Base-by-base conservation (phyloP, 2,888 invertebrate genomes). In the Alsophila aescularia region DNA sequence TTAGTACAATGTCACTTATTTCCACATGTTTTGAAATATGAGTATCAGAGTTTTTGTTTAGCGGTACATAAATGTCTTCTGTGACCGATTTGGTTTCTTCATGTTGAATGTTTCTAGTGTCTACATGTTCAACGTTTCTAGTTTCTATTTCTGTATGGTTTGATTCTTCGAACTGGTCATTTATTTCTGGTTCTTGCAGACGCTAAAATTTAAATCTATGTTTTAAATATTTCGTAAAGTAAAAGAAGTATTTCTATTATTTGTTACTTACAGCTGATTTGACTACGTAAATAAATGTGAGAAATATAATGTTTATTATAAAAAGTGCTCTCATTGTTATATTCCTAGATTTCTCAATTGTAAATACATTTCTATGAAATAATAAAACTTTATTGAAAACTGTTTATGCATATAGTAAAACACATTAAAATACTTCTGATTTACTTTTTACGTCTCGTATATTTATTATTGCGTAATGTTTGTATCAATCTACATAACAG, bases 141-240 rank as follows among this genome's bases (percentile, higher is more conserved):
- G 36, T 4, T 14, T 55, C 36, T 0, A 21, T 34, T 40, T 60
- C 50, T 0, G 51, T 58, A 18, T 58, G 32, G 7, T 74, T 66
- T 0, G 51, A 52, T 45, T 52, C 34, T 52, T 71, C 70, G 29
- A 72, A 76, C 62, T 83, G 79, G 35, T 83, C 81, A 29, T 77
- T 83, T 53, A 77, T 79, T 73, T 86, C 83, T 37, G 83, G 75
- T 8, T n/a, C 15, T 36, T 71, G 66, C 64, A 84, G 84, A 0
- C 79, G 74, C 85, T 87, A 58, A 62, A 50, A 44, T 21, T 32
- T 41, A 39, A 48, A 39, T 39, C 13, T 12, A 4, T 14, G 10
- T n/a, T 9, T 15, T 14, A 9, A 8, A 14, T 0, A 29, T 29
- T 15, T 13, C 1, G 9, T 35, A 34, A 13, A 15, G 15, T 1